Evolutionary conservation across 1,140 invertebrate species (phyloP).

Genomic region (Cydia pomonella): DNA sequence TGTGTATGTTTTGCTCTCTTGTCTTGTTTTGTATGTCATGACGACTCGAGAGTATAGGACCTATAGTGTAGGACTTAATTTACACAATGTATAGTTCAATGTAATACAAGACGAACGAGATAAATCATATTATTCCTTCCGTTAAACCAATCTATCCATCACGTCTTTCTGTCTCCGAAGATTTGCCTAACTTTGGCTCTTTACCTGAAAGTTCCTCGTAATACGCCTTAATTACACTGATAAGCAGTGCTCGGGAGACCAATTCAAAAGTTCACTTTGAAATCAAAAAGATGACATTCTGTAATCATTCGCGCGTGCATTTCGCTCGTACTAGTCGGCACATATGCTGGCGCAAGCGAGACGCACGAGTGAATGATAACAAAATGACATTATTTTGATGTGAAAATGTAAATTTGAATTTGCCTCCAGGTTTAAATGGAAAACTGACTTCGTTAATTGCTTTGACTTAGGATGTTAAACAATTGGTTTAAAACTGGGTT

Average conservation of each 20-base stretch:
- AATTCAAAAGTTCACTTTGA: too few species aligned
- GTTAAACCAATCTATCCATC: neutral
- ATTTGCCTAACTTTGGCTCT: neutral
- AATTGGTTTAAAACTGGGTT: neutral
- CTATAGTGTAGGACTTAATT: too few species aligned
- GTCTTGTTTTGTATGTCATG: neutral
- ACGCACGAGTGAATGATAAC: too few species aligned
- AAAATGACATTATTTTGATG: too few species aligned
- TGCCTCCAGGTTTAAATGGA: neutral
- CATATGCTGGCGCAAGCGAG: too few species aligned
- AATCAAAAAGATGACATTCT: too few species aligned
- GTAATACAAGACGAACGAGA: too few species aligned
- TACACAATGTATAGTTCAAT: too few species aligned
- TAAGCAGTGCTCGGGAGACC: neutral
- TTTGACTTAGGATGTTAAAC: neutral
- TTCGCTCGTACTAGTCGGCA: too few species aligned
- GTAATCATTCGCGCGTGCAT: too few species aligned
- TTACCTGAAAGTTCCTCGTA: slow-evolving; percentile 10
- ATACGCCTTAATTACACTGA: neutral
- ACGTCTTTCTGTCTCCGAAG: neutral
- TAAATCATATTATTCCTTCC: neutral
- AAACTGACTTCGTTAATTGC: neutral
- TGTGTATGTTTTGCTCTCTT: neutral
- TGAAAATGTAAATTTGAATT: too few species aligned
- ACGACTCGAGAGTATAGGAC: neutral